These are phyloP conservation scores for Acanthosepion esculentum DNA, from an alignment of 2,888 invertebrate genomes.

Conservation along the genomic window DNA sequence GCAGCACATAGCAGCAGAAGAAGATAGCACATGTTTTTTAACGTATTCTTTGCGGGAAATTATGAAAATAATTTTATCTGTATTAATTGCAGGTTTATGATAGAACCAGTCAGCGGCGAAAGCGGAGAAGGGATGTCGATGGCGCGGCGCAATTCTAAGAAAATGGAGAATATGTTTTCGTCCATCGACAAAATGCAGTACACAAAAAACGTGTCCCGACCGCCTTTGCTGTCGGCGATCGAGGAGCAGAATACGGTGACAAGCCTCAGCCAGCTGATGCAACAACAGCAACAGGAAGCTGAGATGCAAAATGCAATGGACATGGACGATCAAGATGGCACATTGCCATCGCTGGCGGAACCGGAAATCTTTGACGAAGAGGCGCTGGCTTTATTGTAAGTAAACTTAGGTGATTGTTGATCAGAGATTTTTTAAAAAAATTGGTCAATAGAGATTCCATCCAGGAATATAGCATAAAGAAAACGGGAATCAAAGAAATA, in stretches of 20 bases:
- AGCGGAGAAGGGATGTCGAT: conserved; percentile 51
- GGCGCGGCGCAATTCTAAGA: conserved; percentile 58
- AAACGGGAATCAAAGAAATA: too few species aligned
- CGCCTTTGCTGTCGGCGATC: conserved; percentile 65
- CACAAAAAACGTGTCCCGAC: conserved; percentile 56
- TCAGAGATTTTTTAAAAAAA: neutral
- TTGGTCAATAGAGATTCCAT: neutral
- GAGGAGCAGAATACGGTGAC: conserved; percentile 67
- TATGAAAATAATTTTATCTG: neutral
- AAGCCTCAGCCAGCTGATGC: conserved; percentile 60
- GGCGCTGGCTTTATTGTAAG: conserved; percentile 20
- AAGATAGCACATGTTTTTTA: too few species aligned
- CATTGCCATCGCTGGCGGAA: neutral
- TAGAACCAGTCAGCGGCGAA: conserved; percentile 58
- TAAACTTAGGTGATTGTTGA: neutral
- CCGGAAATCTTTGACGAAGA: conserved; percentile 2
- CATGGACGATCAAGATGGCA: neutral
- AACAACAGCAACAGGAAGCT: conserved; percentile 23
- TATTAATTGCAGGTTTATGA: conserved; percentile 55
- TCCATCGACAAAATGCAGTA: conserved; percentile 51
- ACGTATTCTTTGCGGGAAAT: too few species aligned
- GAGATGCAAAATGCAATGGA: conserved; percentile 11
- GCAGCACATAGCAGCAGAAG: too few species aligned
- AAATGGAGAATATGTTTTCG: conserved; percentile 57
- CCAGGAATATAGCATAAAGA: too few species aligned